A percentile compares a stretch with the other conserved stretches of the same genome.
These are phyloP conservation scores for Oxyruncus cristatus DNA, from an alignment of 2,113 vertebrate species.

Conservation along the genomic window DNA sequence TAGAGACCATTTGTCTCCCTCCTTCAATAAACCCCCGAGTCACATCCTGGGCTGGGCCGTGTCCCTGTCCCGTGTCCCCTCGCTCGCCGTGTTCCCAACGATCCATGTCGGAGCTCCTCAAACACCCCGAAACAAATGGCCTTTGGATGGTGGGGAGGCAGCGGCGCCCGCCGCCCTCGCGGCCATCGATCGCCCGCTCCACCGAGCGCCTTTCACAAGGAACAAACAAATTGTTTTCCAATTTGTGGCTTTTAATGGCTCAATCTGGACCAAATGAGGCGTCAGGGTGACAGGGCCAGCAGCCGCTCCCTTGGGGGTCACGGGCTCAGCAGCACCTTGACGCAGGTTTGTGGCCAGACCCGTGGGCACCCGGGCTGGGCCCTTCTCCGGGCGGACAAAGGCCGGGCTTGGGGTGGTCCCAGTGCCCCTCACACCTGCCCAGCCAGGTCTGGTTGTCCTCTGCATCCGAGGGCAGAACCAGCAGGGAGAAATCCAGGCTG, in stretches of 20 bases:
- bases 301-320: not conserved
- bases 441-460: not conserved
- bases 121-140: not conserved
- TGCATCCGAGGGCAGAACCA: not conserved
- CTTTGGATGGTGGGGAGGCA: not conserved
- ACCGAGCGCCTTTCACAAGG: fast-evolving
- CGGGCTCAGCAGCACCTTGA: not conserved
- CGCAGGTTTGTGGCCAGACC: not conserved
- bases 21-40: not conserved
- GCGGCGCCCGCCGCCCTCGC: fast-evolving
- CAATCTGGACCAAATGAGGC: constrained; percentile 22
- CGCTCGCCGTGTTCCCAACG: fast-evolving
- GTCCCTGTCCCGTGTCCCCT: not conserved
- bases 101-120: not conserved
- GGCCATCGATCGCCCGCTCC: not conserved
- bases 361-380: fast-evolving
- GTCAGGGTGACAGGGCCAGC: fast-evolving
- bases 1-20: not conserved
- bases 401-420: fast-evolving
- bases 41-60: not conserved
- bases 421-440: fast-evolving
- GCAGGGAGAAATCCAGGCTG: fast-evolving
- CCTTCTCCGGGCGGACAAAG: not conserved
- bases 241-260: constrained; percentile 43
- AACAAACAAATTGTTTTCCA: constrained; percentile 63